Percentiles rank a stretch among this genome's conserved stretches.
Conservation (phyloP, 2,888 invertebrate genomes). For the Dioctria rufipes region DNA sequence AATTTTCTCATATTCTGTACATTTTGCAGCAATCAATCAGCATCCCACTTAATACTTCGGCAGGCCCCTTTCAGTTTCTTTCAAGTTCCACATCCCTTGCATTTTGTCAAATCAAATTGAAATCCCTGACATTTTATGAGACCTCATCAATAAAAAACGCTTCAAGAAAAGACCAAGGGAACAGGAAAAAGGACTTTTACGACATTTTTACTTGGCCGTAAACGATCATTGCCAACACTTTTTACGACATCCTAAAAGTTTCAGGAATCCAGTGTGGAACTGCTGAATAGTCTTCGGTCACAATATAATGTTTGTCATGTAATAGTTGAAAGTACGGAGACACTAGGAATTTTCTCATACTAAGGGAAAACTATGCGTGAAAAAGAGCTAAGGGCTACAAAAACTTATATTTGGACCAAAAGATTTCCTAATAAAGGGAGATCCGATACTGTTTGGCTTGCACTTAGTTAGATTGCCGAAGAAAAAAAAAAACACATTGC, state of each 20-base stretch:
- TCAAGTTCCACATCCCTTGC: conserved; percentile 46
- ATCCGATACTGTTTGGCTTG: conserved; percentile 22
- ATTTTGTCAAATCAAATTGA: conserved; percentile 60
- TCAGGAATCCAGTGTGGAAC: conserved; percentile 31
- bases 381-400: conserved; percentile 8
- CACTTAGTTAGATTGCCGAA: conserved; percentile 48
- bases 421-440: conserved; percentile 25
- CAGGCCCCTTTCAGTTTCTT: conserved; percentile 8
- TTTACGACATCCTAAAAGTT: conserved; percentile 60
- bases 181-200: conserved; percentile 58
- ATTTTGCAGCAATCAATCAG: conserved; percentile 20
- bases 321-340: conserved; percentile 13
- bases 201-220: conserved; percentile 62
- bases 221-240: conserved; percentile 64
- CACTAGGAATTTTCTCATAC: conserved; percentile 6
- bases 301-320: conserved; percentile 14
- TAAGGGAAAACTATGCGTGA: not conserved
- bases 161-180: conserved; percentile 43
- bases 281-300: conserved; percentile 28
- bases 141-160: conserved; percentile 58
- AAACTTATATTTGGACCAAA: not conserved
- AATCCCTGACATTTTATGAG: conserved; percentile 58
- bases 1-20: not conserved
- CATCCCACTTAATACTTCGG: conserved; percentile 6
- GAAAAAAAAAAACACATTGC: conserved; percentile 24